Base-by-base conservation (phyloP, 1,140 invertebrate species). In the Sitodiplosis mosellana region DNA sequence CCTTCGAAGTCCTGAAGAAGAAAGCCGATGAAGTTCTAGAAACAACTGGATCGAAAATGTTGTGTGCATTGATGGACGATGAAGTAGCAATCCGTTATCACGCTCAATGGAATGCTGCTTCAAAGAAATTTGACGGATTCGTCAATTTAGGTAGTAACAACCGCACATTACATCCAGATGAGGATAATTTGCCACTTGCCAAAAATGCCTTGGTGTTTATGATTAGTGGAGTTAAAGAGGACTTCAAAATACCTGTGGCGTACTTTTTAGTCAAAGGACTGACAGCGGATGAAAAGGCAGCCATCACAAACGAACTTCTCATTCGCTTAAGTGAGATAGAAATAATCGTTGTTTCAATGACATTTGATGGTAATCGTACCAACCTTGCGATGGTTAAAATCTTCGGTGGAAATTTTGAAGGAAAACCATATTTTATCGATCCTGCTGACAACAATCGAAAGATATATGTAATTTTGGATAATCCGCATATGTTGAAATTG, bases 121-220 rank as follows among this genome's bases (percentile, higher is more conserved):
- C 14, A 3, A 40, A 40, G 12, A 3, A 40, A 4, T 40, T 15
- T 40, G 14, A 40, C 12, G 37, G 37, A 4, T 40, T 15, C 12
- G 12, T 40, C 14, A 14, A 40, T 18, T 3, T 12, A 3, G 37
- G 37, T 27, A n/a, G n/a, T n/a, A n/a, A n/a, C 27, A 10, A 3
- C 17, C 14, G 37, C 14, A 3, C 37, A n/a, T 4, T n/a, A 10
- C 27, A n/a, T 40, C 3, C 3, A 40, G 37, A 12, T 40, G 14
- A 18, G 6, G 37, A 40, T 6, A 18, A 4, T 4, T 6, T 18
- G 3, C 14, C 17, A 40, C 5, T 18, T 15, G 37, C 37, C 14
- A 40, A n/a, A n/a, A 12, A 40, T 6, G 37, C 37, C 6, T 63
- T 33, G 51, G 64, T 51, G 3, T 15, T 40, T 15, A 40, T 40